These are phyloP conservation scores for Linhomoeus sp. DNA, from an alignment of 2,888 invertebrate species.

Conservation along the genomic window DNA sequence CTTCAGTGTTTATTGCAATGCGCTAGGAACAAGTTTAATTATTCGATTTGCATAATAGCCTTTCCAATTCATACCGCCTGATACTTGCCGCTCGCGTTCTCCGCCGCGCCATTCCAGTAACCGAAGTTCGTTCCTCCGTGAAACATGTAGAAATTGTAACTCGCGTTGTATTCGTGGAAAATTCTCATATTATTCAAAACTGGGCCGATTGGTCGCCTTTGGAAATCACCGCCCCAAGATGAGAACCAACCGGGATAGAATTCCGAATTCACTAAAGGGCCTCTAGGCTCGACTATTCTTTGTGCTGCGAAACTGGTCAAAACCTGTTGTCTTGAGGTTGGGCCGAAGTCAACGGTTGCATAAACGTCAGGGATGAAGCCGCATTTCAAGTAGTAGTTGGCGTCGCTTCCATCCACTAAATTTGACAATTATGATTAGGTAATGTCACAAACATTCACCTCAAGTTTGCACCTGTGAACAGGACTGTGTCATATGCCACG, in stretches of 20 bases:
- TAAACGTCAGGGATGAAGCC: conserved; percentile 48
- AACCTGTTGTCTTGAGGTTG: neutral
- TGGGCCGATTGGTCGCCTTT: neutral
- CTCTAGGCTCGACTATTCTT: too few relatives aligned
- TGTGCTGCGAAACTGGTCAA: too few relatives aligned
- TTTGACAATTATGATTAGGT: too few relatives aligned
- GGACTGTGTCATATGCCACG: too few relatives aligned
- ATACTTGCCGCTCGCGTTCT: too few relatives aligned
- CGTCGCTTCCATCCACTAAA: too few relatives aligned
- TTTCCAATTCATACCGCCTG: too few relatives aligned
- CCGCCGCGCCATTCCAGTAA: conserved; percentile 12
- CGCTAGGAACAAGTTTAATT: too few relatives aligned
- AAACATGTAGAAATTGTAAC: conserved; percentile 23
- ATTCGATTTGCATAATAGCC: too few relatives aligned
- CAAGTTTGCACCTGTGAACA: too few relatives aligned
- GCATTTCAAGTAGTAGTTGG: conserved; percentile 34
- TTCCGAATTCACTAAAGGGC: conserved; percentile 58
- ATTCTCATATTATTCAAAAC: neutral
- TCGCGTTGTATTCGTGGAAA: conserved; percentile 10
- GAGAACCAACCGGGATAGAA: conserved; percentile 82
- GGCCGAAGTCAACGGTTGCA: conserved; percentile 37
- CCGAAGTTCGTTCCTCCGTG: conserved; percentile 25
- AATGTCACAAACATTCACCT: too few relatives aligned
- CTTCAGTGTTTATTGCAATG: too few relatives aligned
- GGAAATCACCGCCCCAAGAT: conserved; percentile 52